Evolutionary conservation across 2,797 vertebrate genomes (phyloP).

Genomic region (Hydrophis major): DNA sequence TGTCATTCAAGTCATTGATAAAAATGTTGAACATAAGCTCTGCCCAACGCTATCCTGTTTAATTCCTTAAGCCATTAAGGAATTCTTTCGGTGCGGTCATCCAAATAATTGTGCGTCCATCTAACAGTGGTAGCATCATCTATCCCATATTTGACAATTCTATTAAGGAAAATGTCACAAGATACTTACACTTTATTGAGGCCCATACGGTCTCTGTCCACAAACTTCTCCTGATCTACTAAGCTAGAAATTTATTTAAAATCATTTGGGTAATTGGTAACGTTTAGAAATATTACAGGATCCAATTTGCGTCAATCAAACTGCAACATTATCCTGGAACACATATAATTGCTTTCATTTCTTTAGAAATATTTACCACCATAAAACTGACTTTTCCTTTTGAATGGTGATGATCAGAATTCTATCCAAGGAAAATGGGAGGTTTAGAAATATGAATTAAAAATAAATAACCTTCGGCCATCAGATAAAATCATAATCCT

Average conservation of each 20-base stretch:
- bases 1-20: neutral
- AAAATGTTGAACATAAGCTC: neutral
- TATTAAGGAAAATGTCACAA: neutral
- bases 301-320: neutral
- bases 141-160: neutral
- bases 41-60: neutral
- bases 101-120: neutral
- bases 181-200: neutral
- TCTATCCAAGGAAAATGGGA: neutral
- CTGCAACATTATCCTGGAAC: neutral
- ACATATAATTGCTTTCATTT: neutral
- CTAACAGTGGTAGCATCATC: neutral
- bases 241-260: neutral
- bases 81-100: neutral
- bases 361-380: neutral
- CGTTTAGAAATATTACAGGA: neutral
- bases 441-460: neutral
- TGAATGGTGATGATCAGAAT: neutral
- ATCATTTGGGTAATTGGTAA: neutral
- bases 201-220: neutral
- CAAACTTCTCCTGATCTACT: neutral
- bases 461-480: neutral
- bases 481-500: neutral
- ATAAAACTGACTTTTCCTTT: neutral
- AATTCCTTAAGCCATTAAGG: neutral